Evolutionary conservation across 2,797 vertebrate genomes (phyloP), one percentile per base, ranked within the genome.

Genomic region (Sparidentex hasta): DNA sequence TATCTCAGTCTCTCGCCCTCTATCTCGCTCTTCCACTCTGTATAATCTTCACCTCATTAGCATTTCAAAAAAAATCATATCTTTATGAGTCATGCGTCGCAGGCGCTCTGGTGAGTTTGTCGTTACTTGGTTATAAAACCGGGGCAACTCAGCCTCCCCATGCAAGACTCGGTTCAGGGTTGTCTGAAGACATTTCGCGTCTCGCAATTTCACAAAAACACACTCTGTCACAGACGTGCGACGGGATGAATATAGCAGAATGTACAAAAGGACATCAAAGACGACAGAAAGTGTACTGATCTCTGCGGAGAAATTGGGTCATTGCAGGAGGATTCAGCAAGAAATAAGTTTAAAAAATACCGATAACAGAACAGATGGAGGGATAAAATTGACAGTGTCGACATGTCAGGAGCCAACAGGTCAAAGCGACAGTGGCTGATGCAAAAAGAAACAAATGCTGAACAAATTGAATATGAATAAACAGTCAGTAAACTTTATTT

Each of bases 21-120:
- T 82, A 71, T 88, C 82, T 81, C 46, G 59, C 77, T 80, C 82
- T 81, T 80, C 74, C 85, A 80, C 86, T 85, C 77, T 73, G 88
- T 90, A 90, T 93, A 93, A 94, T 92, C 90, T 89, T 88, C 76
- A 61, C 74, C 78, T 90, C 81, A 92, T 93, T 93, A 92, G 90
- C 92, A 93, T 94, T 93, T 92, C 62, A 93, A 92, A 93, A 92
- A 93, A 38, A 90, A 90, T 88, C 72, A 58, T 88, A 92, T 92
- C 87, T 88, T 87, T 93, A 87, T 94, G 92, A 93, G 88, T 93
- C 93, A 93, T 84, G 77, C 87, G 74, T 90, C 5, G 78, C 87
- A 73, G 88, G 80, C 86, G 14, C 86, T 87, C 79, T 84, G 73
- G 76, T 87, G 88, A 92, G 86, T 88, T 93, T 92, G 90, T 83